Conservation (phyloP, 2,888 invertebrate species). For the Melangyna quadrimaculata region DNA sequence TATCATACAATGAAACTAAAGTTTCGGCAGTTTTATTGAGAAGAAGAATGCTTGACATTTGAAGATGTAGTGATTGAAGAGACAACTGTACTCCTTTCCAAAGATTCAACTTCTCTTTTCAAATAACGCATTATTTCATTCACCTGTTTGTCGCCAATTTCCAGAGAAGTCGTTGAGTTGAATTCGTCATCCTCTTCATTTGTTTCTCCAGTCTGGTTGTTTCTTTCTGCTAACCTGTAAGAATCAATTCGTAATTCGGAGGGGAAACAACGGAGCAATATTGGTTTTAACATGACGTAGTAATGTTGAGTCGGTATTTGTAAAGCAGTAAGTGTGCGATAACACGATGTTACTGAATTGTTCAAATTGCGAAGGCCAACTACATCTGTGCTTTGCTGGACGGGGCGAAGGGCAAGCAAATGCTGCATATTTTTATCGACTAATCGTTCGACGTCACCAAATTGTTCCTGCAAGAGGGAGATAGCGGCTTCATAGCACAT, state of each 20-base stretch:
- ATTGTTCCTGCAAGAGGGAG: slow-evolving; percentile 21
- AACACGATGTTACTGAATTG: slow-evolving; percentile 1
- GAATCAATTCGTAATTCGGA: slow-evolving; percentile 6
- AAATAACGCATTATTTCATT: slow-evolving; percentile 30
- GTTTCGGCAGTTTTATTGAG: slow-evolving; percentile 27
- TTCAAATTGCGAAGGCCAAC: not conserved
- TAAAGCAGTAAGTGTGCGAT: slow-evolving; percentile 25
- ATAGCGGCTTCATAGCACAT: slow-evolving; percentile 28
- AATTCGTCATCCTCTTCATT: not conserved
- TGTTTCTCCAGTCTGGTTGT: not conserved
- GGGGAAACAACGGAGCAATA: slow-evolving; percentile 25
- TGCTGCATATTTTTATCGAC: slow-evolving; percentile 25
- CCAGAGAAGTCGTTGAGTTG: slow-evolving; percentile 1
- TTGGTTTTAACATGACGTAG: slow-evolving; percentile 27
- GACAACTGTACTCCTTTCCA: slow-evolving; percentile 22
- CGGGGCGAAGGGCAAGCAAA: not conserved
- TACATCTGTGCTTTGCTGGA: not conserved
- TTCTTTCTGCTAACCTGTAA: slow-evolving; percentile 19
- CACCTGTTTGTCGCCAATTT: slow-evolving; percentile 17
- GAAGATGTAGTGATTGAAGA: not conserved
- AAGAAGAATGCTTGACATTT: not conserved
- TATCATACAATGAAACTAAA: slow-evolving; percentile 2
- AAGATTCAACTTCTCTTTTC: slow-evolving; percentile 33
- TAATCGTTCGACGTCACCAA: slow-evolving; percentile 11
- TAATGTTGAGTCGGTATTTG: slow-evolving; percentile 22